Evolutionary conservation across 2,797 vertebrate species (phyloP).

Genomic region (Gymnothorax javanicus): DNA sequence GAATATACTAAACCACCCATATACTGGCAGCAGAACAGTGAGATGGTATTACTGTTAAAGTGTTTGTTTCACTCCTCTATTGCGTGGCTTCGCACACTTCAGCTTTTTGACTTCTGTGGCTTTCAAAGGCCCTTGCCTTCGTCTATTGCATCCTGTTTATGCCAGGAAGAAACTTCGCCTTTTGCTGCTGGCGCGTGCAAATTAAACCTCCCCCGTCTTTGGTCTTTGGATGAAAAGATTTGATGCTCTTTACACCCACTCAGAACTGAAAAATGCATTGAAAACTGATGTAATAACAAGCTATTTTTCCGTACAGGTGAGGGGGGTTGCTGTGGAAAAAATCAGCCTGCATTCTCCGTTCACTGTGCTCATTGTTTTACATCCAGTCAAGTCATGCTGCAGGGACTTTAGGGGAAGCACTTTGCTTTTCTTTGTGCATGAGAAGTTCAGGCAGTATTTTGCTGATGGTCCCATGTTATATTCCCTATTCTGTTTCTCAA

Average conservation of each 20-base stretch:
- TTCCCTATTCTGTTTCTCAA: background rate
- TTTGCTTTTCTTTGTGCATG: background rate
- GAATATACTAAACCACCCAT: background rate
- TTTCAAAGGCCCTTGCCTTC: background rate
- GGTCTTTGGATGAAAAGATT: slow-evolving; percentile 7
- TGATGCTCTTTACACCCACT: background rate
- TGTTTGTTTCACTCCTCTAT: background rate
- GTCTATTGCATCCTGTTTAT: slow-evolving; percentile 2
- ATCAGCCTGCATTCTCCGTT: background rate
- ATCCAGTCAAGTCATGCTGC: background rate
- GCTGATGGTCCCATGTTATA: background rate
- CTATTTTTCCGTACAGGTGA: background rate
- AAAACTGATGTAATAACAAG: background rate
- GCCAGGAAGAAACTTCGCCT: background rate
- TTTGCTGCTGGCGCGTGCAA: background rate
- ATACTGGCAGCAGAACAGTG: background rate
- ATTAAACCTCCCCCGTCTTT: background rate
- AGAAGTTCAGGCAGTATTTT: background rate
- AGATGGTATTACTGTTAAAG: background rate
- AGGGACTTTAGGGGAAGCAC: background rate
- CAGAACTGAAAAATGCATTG: background rate
- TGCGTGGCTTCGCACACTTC: background rate
- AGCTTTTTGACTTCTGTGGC: background rate
- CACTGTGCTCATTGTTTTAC: background rate
- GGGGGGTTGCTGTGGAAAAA: background rate